Base-by-base conservation (phyloP, 2,888 invertebrate genomes). In the Eilema sororculum region DNA sequence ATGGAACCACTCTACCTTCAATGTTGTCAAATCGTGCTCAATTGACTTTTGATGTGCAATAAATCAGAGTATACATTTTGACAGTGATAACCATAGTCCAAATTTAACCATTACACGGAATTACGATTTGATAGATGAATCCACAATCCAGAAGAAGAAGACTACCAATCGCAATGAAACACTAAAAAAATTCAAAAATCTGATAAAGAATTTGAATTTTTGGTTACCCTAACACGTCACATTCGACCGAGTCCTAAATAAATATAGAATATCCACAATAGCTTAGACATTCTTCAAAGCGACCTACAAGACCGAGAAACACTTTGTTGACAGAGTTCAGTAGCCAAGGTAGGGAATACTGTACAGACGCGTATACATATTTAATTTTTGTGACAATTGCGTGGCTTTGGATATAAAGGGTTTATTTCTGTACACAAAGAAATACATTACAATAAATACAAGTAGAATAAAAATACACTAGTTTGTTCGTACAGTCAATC, bases 261-360 rank as follows among this genome's bases (percentile, higher is more conserved):
- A 81, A 81, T 67, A 72, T 30, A 68, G 37, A 37, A n/a, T 76
- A 78, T 72, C 71, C 82, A 82, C 75, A 79, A 81, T 74, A 70
- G 70, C 65, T 73, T 66, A 73, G 73, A 73, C 71, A 69, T 69
- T 75, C 67, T 78, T 78, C 65, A 71, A 75, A 69, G 66, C 60
- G 69, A 67, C 74, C 68, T 30, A 65, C 25, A 28, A 52, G 8
- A 66, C 65, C 56, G 69, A 63, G 58, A 58, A 52, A 65, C 60
- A 57, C 28, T 67, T n/a, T 71, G 57, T 71, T 65, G 62, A 68
- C 68, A 58, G 9, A 62, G 68, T 65, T 37, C 13, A 28, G 28
- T 25, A 16, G 61, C 64, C 65, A 60, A 59, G 20, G 30, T 9
- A 10, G 33, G 58, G n/a, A n/a, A n/a, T 28, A 28, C 28, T 2